A percentile compares a stretch with the other conserved stretches of the same genome.
These are phyloP conservation scores for Sebastes hopkinsi DNA, from an alignment of 2,797 vertebrate genomes.

Conservation along the genomic window DNA sequence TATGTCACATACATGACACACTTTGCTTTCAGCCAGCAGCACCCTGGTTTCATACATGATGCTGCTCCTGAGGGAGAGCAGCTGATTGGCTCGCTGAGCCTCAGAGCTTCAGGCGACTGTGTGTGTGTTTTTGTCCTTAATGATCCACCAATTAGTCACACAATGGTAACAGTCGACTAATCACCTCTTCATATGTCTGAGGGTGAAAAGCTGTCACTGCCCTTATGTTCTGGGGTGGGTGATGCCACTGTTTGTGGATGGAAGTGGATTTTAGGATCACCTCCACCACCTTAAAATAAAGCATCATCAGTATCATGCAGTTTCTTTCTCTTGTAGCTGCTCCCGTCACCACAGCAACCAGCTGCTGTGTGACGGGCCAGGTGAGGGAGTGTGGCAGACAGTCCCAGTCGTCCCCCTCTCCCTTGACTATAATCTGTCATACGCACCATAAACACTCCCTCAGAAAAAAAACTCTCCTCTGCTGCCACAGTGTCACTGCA, in stretches of 20 bases:
- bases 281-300: not conserved
- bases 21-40: conserved; percentile 31
- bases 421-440: conserved; percentile 58
- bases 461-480: conserved; percentile 29
- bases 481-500: not conserved
- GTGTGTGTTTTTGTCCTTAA: conserved; percentile 73
- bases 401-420: conserved; percentile 60
- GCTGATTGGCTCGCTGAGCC: conserved; percentile 63
- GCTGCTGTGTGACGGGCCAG: conserved; percentile 45
- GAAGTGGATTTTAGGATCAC: not conserved
- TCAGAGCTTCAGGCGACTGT: conserved; percentile 36
- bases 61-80: conserved; percentile 59
- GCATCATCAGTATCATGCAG: not conserved
- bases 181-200: conserved; percentile 48
- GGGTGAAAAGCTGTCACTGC: not conserved
- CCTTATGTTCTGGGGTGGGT: not conserved
- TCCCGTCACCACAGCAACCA: conserved; percentile 62
- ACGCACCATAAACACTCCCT: conserved; percentile 50
- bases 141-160: conserved; percentile 79
- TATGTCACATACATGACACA: conserved; percentile 14
- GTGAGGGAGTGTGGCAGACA: conserved; percentile 50
- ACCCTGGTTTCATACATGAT: conserved; percentile 70
- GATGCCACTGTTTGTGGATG: not conserved
- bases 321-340: conserved; percentile 16
- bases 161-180: conserved; percentile 74